These are phyloP conservation scores for Hippotragus niger DNA, from an alignment of 2,113 vertebrate genomes.

Conservation along the genomic window DNA sequence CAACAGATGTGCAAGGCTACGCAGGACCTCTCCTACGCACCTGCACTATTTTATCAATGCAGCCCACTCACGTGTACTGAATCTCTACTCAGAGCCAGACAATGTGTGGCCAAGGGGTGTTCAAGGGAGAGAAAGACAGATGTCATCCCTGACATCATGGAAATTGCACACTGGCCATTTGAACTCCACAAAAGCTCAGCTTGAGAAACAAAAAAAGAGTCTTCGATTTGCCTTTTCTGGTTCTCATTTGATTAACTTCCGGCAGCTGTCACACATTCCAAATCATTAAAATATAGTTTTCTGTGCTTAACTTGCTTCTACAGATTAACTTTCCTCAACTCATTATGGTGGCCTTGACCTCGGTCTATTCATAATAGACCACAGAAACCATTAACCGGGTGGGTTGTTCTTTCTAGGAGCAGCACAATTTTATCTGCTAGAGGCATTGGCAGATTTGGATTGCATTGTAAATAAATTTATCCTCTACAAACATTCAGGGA, in stretches of 20 bases:
- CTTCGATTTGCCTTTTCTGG: conserved; percentile 63
- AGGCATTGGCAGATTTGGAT: conserved; percentile 51
- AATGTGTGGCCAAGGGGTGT: neutral
- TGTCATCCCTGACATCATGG: neutral
- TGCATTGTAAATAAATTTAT: conserved; percentile 67
- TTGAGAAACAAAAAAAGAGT: conserved; percentile 58
- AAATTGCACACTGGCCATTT: neutral
- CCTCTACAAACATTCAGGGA: neutral
- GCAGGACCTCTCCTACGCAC: neutral
- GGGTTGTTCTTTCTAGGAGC: conserved; percentile 46
- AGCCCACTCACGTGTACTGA: neutral
- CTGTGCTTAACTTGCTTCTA: conserved; percentile 76
- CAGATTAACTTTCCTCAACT: conserved; percentile 77
- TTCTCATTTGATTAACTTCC: conserved; percentile 69
- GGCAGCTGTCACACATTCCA: conserved; percentile 71
- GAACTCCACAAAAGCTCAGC: conserved; percentile 31
- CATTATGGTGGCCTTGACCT: conserved; percentile 73
- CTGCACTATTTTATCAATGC: neutral
- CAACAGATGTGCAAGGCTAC: neutral
- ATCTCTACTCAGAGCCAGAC: neutral
- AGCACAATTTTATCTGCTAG: conserved; percentile 53
- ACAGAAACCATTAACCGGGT: conserved; percentile 64
- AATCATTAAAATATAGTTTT: conserved; percentile 73
- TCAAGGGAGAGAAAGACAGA: neutral
- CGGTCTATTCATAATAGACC: conserved; percentile 66